Conservation (phyloP, 2,113 vertebrate genomes). For the Cepphus grylle region DNA sequence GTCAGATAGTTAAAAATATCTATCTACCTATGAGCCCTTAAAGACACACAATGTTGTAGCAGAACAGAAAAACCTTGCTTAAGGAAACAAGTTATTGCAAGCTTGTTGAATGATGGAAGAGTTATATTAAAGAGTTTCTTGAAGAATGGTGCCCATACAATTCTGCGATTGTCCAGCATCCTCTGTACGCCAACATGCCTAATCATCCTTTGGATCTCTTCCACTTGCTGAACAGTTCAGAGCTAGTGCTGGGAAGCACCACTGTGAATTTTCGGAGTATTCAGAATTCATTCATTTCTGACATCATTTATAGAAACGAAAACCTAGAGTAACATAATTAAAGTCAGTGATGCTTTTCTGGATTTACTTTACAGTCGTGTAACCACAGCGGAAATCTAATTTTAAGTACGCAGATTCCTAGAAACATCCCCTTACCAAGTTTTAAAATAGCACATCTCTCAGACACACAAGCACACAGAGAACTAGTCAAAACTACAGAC, state of each 20-base stretch:
- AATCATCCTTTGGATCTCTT: slow-evolving; percentile 17
- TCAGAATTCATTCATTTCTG: neutral
- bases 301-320: neutral
- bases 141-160: neutral
- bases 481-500: neutral
- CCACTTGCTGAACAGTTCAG: neutral
- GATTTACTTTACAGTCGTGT: slow-evolving; percentile 16
- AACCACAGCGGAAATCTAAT: slow-evolving; percentile 26
- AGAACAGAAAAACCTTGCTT: neutral
- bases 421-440: neutral
- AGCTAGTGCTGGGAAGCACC: neutral
- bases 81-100: neutral
- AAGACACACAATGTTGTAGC: neutral
- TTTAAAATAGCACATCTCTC: slow-evolving; percentile 1
- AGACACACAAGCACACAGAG: neutral
- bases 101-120: neutral
- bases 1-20: neutral
- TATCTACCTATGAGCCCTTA: neutral
- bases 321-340: slow-evolving; percentile 1
- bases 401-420: slow-evolving; percentile 15
- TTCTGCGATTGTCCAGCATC: neutral
- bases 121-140: neutral
- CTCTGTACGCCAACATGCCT: neutral
- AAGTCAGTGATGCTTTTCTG: neutral
- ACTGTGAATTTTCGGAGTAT: neutral